Conservation (phyloP, 2,888 invertebrate species). For the Oligia fasciuncula region DNA sequence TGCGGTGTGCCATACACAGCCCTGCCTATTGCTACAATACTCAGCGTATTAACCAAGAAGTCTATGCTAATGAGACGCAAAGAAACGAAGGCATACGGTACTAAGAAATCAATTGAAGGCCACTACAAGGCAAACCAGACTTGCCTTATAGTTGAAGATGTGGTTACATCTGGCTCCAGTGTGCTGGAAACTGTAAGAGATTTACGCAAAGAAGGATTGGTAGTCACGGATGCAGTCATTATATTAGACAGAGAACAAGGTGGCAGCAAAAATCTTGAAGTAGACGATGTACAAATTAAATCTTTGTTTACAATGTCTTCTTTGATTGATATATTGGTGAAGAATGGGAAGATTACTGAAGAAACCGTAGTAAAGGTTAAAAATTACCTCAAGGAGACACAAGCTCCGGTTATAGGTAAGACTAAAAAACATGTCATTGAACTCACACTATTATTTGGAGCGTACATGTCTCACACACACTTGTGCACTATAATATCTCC, state of each 20-base stretch:
- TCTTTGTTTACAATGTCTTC: slow-evolving; percentile 92
- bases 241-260: slow-evolving; percentile 98
- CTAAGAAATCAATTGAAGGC: slow-evolving; percentile 98
- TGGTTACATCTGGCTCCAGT: slow-evolving; percentile 97
- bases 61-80: slow-evolving; percentile 98
- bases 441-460: neutral
- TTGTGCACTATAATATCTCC: neutral
- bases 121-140: slow-evolving; percentile 93
- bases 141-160: slow-evolving; percentile 98
- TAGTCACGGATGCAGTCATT: slow-evolving; percentile 94
- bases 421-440: neutral
- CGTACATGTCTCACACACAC: no score
- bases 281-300: slow-evolving; percentile 92
- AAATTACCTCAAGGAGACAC: slow-evolving; percentile 91
- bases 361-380: slow-evolving; percentile 89
- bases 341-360: slow-evolving; percentile 91
- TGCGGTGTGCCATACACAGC: slow-evolving; percentile 99
- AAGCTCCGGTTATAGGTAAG: slow-evolving; percentile 87
- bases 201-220: slow-evolving; percentile 91
- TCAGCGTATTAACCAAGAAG: slow-evolving; percentile 92
- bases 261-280: slow-evolving; percentile 92
- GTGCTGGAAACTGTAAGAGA: slow-evolving; percentile 97
- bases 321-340: slow-evolving; percentile 91
- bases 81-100: slow-evolving; percentile 98
- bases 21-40: slow-evolving; percentile 96